Evolutionary conservation across 2,113 vertebrate genomes (phyloP).

Genomic region (Anoura caudifer): DNA sequence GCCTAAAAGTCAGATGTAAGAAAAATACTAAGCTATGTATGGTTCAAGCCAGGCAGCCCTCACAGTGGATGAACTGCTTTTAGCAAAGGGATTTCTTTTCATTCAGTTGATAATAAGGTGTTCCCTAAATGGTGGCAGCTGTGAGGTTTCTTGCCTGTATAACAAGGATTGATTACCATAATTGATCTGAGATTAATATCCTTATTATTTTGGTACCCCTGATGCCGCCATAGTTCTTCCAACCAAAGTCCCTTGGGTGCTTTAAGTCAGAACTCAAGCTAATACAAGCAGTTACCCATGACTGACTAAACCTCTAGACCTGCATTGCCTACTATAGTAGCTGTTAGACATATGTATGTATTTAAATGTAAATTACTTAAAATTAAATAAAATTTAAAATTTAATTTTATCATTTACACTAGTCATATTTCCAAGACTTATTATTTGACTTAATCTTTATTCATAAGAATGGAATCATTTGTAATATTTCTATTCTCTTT

Average conservation of each 20-base stretch:
- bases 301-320: slow-evolving; percentile 55
- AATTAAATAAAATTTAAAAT: slow-evolving; percentile 41
- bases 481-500: neutral
- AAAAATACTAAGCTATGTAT: neutral
- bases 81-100: neutral
- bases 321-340: neutral
- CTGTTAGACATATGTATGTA: neutral
- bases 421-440: neutral
- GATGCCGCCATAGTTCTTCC: slow-evolving; percentile 63
- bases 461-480: slow-evolving; percentile 50
- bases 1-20: neutral
- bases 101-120: neutral
- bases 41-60: neutral
- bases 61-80: neutral
- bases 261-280: slow-evolving; percentile 49
- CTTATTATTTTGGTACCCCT: slow-evolving; percentile 63
- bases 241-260: slow-evolving; percentile 48
- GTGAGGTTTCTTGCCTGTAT: slow-evolving; percentile 20
- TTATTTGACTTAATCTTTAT: slow-evolving; percentile 68
- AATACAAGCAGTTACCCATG: slow-evolving; percentile 62
- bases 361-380: slow-evolving; percentile 27
- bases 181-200: slow-evolving; percentile 47
- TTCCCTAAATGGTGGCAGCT: neutral
- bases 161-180: slow-evolving; percentile 58
- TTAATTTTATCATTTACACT: neutral